Base-by-base conservation (phyloP, 2,113 vertebrate genomes). In the Steatornis caripensis region DNA sequence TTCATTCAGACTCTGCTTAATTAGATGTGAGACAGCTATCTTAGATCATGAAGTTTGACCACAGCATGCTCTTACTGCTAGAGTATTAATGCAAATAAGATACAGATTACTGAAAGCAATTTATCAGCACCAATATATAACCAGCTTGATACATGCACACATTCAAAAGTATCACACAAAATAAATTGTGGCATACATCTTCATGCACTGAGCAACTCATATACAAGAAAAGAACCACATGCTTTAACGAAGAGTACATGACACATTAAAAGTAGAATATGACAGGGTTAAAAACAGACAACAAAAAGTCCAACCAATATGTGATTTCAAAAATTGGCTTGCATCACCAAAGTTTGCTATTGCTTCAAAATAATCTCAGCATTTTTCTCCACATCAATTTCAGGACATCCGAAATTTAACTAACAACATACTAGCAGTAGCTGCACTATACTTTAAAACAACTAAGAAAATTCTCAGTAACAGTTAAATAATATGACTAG, bases 41-140 rank as follows among this genome's bases (percentile, higher is more conserved):
- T 91, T 74, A 82, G 89, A 81, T 93, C 71, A 91, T 80, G 41
- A 93, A 93, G 84, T 94, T 37, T 79, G 75, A 95, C 82, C 85
- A 91, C 49, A 57, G 45, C 32, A 79, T 37, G 53, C 41, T 87
- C 69, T 89, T 68, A 90, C 32, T 89, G 61, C 43, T 76, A 21
- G 24, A 51, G 65, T 76, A 94, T 84, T 91, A 87, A 75, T 84
- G 83, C 89, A 97, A 95, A 79, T 90, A 94, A 94, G 45, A 74
- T 54, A 88, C 26, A 54, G 27, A 89, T 83, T 93, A 69, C 80
- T 87, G 61, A 93, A 93, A 69, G 10, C 53, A 69, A 72, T 91
- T 91, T 82, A 81, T 82, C 53, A 64, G 62, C 74, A 82, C 80
- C 83, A 94, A 87, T 76, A 84, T 95, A 74, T 75, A 93, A 89